Evolutionary conservation across 2,797 vertebrate genomes (phyloP).

Genomic region (Coilia nasus): DNA sequence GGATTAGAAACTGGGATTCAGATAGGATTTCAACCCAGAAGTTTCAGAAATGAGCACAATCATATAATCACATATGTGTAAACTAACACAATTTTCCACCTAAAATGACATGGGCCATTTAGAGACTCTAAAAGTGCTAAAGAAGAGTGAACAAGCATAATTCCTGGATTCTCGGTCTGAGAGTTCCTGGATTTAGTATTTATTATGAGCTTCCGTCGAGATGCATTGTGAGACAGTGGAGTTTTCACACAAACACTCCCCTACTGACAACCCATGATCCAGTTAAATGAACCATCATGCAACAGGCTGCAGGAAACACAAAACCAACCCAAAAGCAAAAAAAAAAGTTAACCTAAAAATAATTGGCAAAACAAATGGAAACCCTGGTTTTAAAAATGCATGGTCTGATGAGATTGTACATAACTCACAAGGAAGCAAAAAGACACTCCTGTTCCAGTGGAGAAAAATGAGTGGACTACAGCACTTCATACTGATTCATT

Average conservation of each 20-base stretch:
- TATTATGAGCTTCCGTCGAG: constrained; percentile 15
- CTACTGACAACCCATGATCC: constrained; percentile 29
- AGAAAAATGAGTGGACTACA: constrained; percentile 44
- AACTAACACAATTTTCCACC: neutral
- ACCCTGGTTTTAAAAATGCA: constrained; percentile 32
- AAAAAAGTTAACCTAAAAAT: neutral
- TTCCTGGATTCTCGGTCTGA: neutral
- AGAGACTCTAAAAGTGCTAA: constrained; percentile 24
- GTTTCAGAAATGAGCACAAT: constrained; percentile 15
- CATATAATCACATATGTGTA: constrained; percentile 24
- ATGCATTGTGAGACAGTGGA: constrained; percentile 42
- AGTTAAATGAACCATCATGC: constrained; percentile 21
- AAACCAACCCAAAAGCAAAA: constrained; percentile 24
- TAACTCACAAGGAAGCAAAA: constrained; percentile 42
- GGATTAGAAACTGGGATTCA: neutral
- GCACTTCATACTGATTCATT: constrained; percentile 48
- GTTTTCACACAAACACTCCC: constrained; percentile 21
- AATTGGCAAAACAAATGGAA: constrained; percentile 16
- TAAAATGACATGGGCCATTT: constrained; percentile 23
- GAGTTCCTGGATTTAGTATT: neutral
- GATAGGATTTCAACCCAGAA: neutral
- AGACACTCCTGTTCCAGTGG: constrained; percentile 41
- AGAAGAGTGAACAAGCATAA: constrained; percentile 1
- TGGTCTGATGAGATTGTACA: constrained; percentile 43
- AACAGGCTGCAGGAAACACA: constrained; percentile 32